A percentile compares a stretch with the other conserved stretches of the same genome.
Evolutionary conservation across 37 sponge, comb jelly and placozoan genomes (phyloP).

Genomic region (Axinella damicornis): DNA sequence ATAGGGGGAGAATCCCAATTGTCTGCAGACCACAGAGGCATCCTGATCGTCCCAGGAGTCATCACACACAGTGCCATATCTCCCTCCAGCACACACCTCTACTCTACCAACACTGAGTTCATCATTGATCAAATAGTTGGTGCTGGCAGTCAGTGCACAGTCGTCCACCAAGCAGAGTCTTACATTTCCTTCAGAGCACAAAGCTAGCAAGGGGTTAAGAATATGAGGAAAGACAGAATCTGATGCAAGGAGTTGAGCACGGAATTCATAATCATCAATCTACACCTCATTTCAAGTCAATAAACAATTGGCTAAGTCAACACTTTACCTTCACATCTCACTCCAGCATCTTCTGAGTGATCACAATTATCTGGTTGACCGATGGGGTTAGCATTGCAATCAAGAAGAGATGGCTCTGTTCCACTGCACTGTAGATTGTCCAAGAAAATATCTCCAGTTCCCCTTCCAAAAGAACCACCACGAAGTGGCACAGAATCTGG

Average conservation of each 20-base stretch:
- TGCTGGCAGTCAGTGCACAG: too few relatives aligned
- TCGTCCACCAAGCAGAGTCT: conserved; percentile 52
- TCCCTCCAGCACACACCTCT: conserved; percentile 31
- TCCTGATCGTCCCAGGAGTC: conserved; percentile 14
- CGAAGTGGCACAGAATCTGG: background rate
- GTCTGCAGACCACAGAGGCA: conserved; percentile 31
- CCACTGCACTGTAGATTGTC: background rate
- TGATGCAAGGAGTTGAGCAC: too few relatives aligned
- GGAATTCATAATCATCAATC: background rate
- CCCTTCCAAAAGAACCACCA: background rate
- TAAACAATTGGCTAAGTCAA: background rate
- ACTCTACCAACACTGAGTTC: conserved; percentile 26
- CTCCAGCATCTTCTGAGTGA: background rate
- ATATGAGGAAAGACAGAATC: background rate
- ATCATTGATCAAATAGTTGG: conserved; percentile 12
- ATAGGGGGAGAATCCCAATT: conserved; percentile 40
- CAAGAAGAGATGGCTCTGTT: background rate
- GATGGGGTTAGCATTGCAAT: background rate
- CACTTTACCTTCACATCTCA: background rate
- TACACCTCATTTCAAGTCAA: background rate
- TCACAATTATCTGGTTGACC: background rate
- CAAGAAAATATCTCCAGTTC: background rate
- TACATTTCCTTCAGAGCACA: conserved; percentile 39
- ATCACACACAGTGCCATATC: conserved; percentile 27
- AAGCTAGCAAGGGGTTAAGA: background rate